Percentiles rank a stretch among this genome's conserved stretches.
These are phyloP conservation scores for Toxotes chatareus DNA, from an alignment of 2,113 vertebrate genomes.

Conservation along the genomic window DNA sequence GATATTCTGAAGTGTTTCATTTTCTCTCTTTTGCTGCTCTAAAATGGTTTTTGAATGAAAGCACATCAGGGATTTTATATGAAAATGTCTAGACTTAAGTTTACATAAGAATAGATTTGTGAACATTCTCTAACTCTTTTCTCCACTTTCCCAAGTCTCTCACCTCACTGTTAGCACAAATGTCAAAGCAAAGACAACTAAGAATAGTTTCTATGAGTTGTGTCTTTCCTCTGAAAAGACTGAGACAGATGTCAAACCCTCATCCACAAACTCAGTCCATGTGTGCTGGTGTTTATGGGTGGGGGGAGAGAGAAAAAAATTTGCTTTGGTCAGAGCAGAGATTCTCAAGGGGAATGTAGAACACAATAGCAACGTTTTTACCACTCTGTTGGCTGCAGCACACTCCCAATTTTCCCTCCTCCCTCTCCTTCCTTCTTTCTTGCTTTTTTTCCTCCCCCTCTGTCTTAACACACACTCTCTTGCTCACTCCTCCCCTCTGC, in stretches of 20 bases:
- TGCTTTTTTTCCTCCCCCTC: conserved; percentile 39
- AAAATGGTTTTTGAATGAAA: neutral
- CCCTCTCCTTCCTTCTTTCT: conserved; percentile 25
- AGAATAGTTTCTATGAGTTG: neutral
- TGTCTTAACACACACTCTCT: conserved; percentile 37
- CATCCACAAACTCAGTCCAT: conserved; percentile 71
- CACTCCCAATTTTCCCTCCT: conserved; percentile 53
- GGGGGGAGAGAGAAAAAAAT: conserved; percentile 24
- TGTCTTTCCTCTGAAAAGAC: conserved; percentile 18
- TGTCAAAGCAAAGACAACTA: neutral
- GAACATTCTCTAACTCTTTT: neutral
- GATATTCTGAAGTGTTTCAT: neutral
- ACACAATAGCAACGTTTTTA: conserved; percentile 65
- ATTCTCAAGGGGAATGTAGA: conserved; percentile 62
- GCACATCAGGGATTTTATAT: neutral
- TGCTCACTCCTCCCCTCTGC: conserved; percentile 55
- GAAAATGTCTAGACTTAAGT: neutral
- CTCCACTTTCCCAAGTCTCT: neutral
- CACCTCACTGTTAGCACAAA: neutral
- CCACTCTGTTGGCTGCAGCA: conserved; percentile 47
- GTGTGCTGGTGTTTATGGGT: conserved; percentile 68
- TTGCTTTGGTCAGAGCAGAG: conserved; percentile 30
- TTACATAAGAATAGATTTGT: neutral
- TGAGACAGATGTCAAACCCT: conserved; percentile 33
- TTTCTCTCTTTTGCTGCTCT: neutral